These are phyloP conservation scores for Stylophora pistillata DNA, from an alignment of 64 coral and sea anemone species.

Conservation along the genomic window DNA sequence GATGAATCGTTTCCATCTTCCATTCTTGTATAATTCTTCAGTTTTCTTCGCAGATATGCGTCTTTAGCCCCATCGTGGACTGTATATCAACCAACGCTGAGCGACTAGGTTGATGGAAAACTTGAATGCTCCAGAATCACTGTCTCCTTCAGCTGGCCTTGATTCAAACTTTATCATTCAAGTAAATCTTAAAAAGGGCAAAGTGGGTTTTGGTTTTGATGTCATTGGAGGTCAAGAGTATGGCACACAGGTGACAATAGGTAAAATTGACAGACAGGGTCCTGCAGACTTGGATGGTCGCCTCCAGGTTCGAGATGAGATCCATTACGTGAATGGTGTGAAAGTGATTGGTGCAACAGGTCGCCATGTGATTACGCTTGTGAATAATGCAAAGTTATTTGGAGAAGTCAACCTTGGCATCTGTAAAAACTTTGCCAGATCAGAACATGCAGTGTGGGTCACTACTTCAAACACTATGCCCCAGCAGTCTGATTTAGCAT, in stretches of 20 bases:
- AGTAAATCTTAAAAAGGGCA: constrained; percentile 67
- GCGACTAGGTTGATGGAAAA: constrained; percentile 33
- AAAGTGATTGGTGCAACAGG: constrained; percentile 76
- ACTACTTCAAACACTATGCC: constrained; percentile 51
- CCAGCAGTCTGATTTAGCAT: constrained; percentile 58
- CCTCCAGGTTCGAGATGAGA: constrained; percentile 74
- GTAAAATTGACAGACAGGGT: constrained; percentile 83
- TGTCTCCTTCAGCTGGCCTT: constrained; percentile 17
- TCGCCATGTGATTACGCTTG: constrained; percentile 87
- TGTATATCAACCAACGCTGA: no score
- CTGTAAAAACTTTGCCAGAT: constrained; percentile 45
- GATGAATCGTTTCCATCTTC: no score
- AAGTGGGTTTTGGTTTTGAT: constrained; percentile 91
- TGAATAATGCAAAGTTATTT: constrained; percentile 65
- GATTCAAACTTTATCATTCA: constrained; percentile 48
- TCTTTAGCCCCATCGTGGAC: no score
- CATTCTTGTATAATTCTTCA: no score
- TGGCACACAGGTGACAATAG: constrained; percentile 88
- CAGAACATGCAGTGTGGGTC: constrained; percentile 75
- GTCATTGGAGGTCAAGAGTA: constrained; percentile 94
- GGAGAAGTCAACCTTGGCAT: constrained; percentile 76
- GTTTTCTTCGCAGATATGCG: no score
- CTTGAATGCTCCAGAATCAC: constrained; percentile 1
- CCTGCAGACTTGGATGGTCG: constrained; percentile 74
- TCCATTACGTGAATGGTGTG: constrained; percentile 75